Evolutionary conservation across 2,888 invertebrate genomes (phyloP).

Genomic region (Hemithea aestivaria): DNA sequence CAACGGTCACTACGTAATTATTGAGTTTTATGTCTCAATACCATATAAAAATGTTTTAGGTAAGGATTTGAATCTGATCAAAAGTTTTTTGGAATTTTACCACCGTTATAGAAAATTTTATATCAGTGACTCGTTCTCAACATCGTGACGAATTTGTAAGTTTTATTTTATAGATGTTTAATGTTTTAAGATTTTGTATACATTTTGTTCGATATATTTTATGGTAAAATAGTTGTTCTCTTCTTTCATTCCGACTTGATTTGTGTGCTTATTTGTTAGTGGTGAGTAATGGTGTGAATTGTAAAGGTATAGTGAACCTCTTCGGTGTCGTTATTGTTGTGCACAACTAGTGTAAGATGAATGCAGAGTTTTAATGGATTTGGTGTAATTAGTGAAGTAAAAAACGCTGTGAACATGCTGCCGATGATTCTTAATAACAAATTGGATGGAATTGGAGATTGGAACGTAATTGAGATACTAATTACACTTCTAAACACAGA

Average conservation of each 20-base stretch:
- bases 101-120: slow-evolving; percentile 7
- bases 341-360: slow-evolving; percentile 18
- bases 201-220: slow-evolving; percentile 31
- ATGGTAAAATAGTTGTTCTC: slow-evolving; percentile 50
- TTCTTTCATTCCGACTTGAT: slow-evolving; percentile 60
- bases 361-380: slow-evolving; percentile 9
- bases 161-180: slow-evolving; percentile 47
- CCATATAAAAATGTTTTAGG: too few relatives aligned
- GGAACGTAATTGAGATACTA: too few relatives aligned
- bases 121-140: slow-evolving; percentile 35
- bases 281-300: too few relatives aligned
- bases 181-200: slow-evolving; percentile 25
- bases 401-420: too few relatives aligned
- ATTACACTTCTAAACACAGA: too few relatives aligned
- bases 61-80: slow-evolving; percentile 2
- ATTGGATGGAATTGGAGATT: too few relatives aligned
- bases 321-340: too few relatives aligned
- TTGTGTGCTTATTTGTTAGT: slow-evolving; percentile 13
- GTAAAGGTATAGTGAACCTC: too few relatives aligned
- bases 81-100: slow-evolving; percentile 7
- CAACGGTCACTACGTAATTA: slow-evolving; percentile 31
- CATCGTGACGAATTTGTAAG: slow-evolving; percentile 35
- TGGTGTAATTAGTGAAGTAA: too few relatives aligned
- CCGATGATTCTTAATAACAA: too few relatives aligned
- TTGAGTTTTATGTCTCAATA: too few relatives aligned